phyloP scores from a whole-genome alignment of 2,113 vertebrate genomes.

The Melanerpes formicivorus region DNA sequence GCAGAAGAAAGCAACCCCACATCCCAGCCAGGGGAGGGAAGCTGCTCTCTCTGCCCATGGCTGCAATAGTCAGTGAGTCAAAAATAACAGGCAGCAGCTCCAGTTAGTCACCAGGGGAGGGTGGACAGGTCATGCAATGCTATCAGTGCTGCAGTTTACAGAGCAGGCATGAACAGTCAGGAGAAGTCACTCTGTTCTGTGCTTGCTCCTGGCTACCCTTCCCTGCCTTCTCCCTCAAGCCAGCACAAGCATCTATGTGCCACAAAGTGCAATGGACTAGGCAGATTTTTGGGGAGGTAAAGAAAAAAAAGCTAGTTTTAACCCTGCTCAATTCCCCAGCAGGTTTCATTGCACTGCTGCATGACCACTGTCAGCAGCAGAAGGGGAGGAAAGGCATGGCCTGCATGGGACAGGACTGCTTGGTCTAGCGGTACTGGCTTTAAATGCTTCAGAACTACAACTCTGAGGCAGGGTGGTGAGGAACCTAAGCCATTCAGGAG shows the following conservation, averaged over 20 bases:
- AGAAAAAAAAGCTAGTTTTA: background rate
- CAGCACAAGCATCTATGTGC: background rate
- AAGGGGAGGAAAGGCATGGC: background rate
- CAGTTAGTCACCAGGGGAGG: background rate
- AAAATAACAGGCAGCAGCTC: background rate
- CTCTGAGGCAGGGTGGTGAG: rapidly evolving
- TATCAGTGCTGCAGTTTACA: rapidly evolving
- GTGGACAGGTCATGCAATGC: background rate
- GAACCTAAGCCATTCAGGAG: rapidly evolving
- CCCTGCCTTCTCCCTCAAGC: background rate
- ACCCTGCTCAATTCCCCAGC: background rate
- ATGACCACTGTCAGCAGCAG: background rate
- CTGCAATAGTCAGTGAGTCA: background rate
- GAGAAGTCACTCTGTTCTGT: background rate
- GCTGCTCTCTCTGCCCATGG: background rate
- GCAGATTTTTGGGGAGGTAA: background rate
- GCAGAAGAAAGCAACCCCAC: background rate
- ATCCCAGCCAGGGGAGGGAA: background rate
- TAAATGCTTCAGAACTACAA: background rate
- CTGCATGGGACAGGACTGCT: background rate
- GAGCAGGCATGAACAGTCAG: background rate
- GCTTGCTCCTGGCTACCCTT: background rate
- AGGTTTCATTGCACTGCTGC: background rate
- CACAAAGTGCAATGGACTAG: background rate
- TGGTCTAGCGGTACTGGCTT: background rate